These are phyloP conservation scores for Calameuta pallipes DNA, from an alignment of 2,888 invertebrate species.

Conservation along the genomic window DNA sequence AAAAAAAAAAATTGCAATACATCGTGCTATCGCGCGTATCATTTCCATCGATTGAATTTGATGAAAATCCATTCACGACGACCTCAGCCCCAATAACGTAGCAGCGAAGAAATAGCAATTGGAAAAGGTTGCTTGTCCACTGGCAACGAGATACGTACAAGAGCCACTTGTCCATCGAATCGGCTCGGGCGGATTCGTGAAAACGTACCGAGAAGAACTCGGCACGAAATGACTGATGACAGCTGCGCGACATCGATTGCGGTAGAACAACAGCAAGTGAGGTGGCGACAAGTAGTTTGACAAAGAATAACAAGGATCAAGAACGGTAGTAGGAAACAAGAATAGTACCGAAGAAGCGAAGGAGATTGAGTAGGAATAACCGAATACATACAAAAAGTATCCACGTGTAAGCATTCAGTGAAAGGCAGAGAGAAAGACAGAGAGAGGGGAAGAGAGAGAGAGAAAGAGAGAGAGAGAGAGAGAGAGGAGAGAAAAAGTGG, in stretches of 20 bases:
- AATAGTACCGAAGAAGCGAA: not conserved
- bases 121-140: not conserved
- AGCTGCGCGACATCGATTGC: not conserved
- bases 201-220: not conserved
- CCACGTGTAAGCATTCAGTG: conserved; percentile 42
- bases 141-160: not conserved
- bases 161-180: not conserved
- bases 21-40: not conserved
- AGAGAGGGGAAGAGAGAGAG: not conserved
- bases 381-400: conserved; percentile 42
- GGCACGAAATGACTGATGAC: not conserved
- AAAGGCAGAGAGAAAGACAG: conserved; percentile 48
- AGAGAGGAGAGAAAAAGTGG: too few relatives aligned
- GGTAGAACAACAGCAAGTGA: not conserved
- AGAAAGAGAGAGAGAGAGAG: conserved; percentile 6
- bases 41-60: not conserved
- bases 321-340: not conserved
- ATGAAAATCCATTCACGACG: not conserved
- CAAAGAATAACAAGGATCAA: not conserved
- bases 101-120: not conserved
- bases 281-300: not conserved
- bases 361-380: conserved; percentile 29
- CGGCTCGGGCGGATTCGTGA: not conserved
- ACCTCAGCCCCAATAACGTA: not conserved
- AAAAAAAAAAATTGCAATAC: not conserved